These are phyloP conservation scores for Eonycteris spelaea DNA, from an alignment of 2,113 vertebrate species.

Conservation along the genomic window DNA sequence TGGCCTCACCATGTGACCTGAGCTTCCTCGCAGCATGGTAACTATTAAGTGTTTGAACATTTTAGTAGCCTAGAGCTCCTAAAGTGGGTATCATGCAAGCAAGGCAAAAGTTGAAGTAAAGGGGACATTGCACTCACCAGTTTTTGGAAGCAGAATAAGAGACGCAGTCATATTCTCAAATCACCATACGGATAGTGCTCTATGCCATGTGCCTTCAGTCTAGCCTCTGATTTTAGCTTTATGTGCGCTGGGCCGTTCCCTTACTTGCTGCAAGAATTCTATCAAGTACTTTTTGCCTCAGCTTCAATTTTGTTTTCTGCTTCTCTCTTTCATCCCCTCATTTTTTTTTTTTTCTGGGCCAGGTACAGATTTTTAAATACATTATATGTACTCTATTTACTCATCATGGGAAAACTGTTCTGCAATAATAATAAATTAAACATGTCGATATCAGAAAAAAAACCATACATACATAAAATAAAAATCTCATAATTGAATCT, in stretches of 20 bases:
- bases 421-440: slow-evolving; percentile 50
- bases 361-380: slow-evolving; percentile 65
- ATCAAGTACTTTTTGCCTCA: not conserved
- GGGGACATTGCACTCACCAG: not conserved
- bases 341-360: slow-evolving; percentile 54
- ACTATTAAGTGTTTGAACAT: not conserved
- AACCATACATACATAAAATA: not conserved
- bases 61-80: not conserved
- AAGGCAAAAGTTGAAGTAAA: not conserved
- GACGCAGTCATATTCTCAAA: not conserved
- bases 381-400: slow-evolving; percentile 21
- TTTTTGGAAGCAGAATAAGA: not conserved
- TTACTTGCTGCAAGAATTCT: not conserved
- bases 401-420: slow-evolving; percentile 62
- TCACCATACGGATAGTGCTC: rapidly evolving
- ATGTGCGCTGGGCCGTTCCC: not conserved
- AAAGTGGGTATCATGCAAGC: not conserved
- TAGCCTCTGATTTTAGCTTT: not conserved
- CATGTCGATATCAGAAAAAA: not conserved
- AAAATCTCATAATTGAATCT: not conserved
- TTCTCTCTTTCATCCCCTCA: not conserved
- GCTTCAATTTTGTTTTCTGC: slow-evolving; percentile 69
- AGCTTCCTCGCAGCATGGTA: not conserved
- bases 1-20: not conserved
- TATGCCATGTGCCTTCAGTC: too few species aligned